phyloP scores from a whole-genome alignment of 2,888 invertebrate species.

The Yponomeuta malinellus region DNA sequence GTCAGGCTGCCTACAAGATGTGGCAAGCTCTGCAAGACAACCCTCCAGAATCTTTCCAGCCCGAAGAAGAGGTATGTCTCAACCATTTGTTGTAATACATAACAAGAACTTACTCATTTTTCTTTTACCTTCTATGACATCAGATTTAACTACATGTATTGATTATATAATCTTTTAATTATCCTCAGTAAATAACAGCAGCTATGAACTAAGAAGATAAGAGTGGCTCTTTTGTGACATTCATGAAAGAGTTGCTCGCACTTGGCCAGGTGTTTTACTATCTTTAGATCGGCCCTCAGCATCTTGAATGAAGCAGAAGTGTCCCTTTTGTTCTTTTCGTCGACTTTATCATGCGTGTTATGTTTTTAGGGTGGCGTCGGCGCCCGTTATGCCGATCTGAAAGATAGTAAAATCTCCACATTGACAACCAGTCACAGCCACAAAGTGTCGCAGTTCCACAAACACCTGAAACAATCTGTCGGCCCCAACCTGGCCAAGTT shows the following conservation, averaged over 20 bases:
- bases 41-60: conserved; percentile 81
- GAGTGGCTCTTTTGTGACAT: conserved; percentile 40
- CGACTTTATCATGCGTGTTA: conserved; percentile 40
- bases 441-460: conserved; percentile 96
- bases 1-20: conserved; percentile 97
- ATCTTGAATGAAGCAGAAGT: not conserved
- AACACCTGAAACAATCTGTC: conserved; percentile 90
- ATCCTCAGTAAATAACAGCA: too few relatives aligned
- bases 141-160: not conserved
- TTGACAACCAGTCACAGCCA: conserved; percentile 90
- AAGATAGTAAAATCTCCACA: conserved; percentile 93
- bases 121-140: not conserved
- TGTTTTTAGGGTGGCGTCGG: conserved; percentile 79
- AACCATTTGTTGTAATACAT: not conserved
- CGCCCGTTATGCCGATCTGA: conserved; percentile 89
- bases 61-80: conserved; percentile 78
- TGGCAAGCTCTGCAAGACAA: conserved; percentile 88
- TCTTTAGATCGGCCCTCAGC: conserved; percentile 62
- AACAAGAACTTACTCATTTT: not conserved
- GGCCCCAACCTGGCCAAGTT: conserved; percentile 90
- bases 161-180: not conserved
- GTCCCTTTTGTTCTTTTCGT: not conserved
- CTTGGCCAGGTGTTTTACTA: conserved; percentile 76
- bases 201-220: not conserved
- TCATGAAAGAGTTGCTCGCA: conserved; percentile 40